A percentile compares a stretch with the other conserved stretches of the same genome.
Evolutionary conservation across 2,888 invertebrate species (phyloP).

Genomic region (Ornithoptera alexandrae): DNA sequence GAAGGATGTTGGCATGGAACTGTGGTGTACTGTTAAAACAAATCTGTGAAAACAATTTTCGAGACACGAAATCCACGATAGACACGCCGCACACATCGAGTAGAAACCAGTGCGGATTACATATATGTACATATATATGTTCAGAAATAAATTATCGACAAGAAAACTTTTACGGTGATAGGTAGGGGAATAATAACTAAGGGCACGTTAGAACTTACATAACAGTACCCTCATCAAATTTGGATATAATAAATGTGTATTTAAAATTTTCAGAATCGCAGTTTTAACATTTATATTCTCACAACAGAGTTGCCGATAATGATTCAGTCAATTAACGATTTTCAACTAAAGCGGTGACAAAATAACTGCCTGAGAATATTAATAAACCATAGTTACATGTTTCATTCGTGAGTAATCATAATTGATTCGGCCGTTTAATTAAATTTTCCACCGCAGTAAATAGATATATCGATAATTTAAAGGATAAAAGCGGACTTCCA

Average conservation of each 20-base stretch:
- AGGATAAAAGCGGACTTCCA: constrained; percentile 51
- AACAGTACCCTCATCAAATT: too few relatives aligned
- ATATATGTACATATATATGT: too few relatives aligned
- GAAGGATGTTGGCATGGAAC: too few relatives aligned
- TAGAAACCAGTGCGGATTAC: too few relatives aligned
- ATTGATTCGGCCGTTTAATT: constrained; percentile 39
- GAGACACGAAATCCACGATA: too few relatives aligned
- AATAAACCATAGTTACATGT: constrained; percentile 27
- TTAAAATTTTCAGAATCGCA: neutral
- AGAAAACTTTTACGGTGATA: too few relatives aligned
- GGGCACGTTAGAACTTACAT: too few relatives aligned
- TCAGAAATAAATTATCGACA: too few relatives aligned
- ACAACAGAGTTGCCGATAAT: neutral
- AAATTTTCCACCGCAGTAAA: constrained; percentile 48
- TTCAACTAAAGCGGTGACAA: constrained; percentile 13
- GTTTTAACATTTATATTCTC: neutral
- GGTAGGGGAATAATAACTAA: too few relatives aligned
- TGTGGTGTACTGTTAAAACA: too few relatives aligned
- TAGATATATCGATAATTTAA: constrained; percentile 52
- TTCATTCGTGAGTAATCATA: constrained; percentile 28
- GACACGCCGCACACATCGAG: too few relatives aligned
- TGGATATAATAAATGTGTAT: neutral
- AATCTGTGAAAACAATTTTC: too few relatives aligned
- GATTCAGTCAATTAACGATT: constrained; percentile 14
- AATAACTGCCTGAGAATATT: constrained; percentile 22